These are phyloP conservation scores for Hypena proboscidalis DNA, from an alignment of 2,888 invertebrate genomes.

Conservation along the genomic window DNA sequence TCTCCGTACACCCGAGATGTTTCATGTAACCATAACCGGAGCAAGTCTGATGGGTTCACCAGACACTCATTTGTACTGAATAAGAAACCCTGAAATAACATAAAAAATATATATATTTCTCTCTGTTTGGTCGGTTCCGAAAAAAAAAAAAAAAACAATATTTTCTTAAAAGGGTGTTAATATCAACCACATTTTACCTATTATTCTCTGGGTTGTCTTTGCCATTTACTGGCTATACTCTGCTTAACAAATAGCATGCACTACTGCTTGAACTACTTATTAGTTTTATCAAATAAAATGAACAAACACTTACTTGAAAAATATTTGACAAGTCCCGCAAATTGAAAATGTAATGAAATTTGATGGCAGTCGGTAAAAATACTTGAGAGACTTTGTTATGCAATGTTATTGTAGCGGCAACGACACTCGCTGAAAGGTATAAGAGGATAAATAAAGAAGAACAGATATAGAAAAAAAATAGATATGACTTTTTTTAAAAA, in stretches of 20 bases:
- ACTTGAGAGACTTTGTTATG: constrained; percentile 95
- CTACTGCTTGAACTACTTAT: no score
- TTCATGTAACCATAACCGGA: constrained; percentile 97
- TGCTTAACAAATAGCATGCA: no score
- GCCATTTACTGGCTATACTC: no score
- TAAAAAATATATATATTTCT: no score
- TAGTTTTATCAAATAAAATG: background rate
- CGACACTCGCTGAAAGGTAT: constrained; percentile 85
- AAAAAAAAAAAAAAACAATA: no score
- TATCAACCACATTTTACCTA: no score
- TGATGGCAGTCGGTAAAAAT: constrained; percentile 97
- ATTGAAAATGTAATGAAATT: constrained; percentile 99
- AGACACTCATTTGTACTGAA: constrained; percentile 96
- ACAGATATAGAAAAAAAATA: background rate
- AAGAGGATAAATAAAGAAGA: background rate
- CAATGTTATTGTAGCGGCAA: constrained; percentile 92
- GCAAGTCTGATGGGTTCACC: constrained; percentile 91
- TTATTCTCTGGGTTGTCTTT: no score
- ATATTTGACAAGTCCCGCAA: constrained; percentile 97
- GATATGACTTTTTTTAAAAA: background rate
- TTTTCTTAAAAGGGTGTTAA: no score
- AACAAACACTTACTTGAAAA: constrained; percentile 90
- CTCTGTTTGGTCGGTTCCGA: no score
- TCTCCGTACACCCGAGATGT: constrained; percentile 97
- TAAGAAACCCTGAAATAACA: constrained; percentile 89